A percentile compares a stretch with the other conserved stretches of the same genome.
phyloP scores from a whole-genome alignment of 2,797 vertebrate genomes.

The Enteromius radiatus region DNA sequence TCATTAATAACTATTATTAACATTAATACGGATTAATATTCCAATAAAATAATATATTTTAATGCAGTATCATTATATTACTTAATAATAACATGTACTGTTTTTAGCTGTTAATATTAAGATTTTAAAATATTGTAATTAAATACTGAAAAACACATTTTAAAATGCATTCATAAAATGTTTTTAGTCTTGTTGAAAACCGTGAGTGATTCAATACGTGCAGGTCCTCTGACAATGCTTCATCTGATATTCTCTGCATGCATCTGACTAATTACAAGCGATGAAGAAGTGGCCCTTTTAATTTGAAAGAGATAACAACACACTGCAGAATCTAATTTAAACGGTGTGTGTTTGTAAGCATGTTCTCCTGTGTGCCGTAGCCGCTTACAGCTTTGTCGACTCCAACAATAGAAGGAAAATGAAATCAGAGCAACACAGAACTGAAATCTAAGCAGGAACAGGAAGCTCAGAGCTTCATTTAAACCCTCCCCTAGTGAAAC shows the following conservation, averaged over 20 bases:
- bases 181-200: not conserved
- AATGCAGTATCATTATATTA: not conserved
- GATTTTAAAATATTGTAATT: not conserved
- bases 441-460: slow-evolving; percentile 15
- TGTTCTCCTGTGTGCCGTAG: not conserved
- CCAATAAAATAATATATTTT: not conserved
- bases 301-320: slow-evolving; percentile 3
- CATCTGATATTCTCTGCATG: not conserved
- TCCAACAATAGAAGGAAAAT: slow-evolving; percentile 45
- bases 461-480: slow-evolving; percentile 3
- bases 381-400: not conserved
- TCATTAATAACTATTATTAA: no score
- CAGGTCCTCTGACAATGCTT: not conserved
- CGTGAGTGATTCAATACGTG: not conserved
- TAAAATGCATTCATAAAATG: not conserved
- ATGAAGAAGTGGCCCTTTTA: slow-evolving; percentile 19
- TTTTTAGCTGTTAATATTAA: not conserved
- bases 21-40: not conserved
- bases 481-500: not conserved
- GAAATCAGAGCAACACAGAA: not conserved
- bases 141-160: not conserved
- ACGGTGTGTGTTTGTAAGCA: not conserved
- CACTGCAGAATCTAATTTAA: not conserved
- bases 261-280: slow-evolving; percentile 14
- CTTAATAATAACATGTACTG: not conserved